These are phyloP conservation scores for Zaprionus lachaisei DNA, from an alignment of 1,140 invertebrate genomes.

Conservation along the genomic window DNA sequence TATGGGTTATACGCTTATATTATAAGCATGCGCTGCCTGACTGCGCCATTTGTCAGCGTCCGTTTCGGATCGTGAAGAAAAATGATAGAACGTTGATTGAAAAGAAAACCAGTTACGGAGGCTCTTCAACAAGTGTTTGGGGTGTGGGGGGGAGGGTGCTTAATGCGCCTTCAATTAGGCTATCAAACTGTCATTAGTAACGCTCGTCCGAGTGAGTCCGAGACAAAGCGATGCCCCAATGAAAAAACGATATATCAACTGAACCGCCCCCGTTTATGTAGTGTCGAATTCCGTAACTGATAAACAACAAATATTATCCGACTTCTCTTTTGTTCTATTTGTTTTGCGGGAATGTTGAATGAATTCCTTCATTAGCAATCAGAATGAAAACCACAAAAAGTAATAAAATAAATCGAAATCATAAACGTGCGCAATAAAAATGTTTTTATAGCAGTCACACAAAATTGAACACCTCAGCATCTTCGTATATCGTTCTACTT, in stretches of 20 bases:
- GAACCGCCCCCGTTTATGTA: constrained; percentile 16
- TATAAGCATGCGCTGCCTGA: background rate
- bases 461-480: background rate
- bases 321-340: background rate
- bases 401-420: background rate
- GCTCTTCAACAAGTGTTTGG: constrained; percentile 25
- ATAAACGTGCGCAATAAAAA: background rate
- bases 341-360: background rate
- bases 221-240: constrained; percentile 28
- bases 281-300: background rate
- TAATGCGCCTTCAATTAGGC: constrained; percentile 57
- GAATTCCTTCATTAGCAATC: too few relatives aligned
- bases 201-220: background rate
- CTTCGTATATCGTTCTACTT: background rate
- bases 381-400: background rate
- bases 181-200: constrained; percentile 69
- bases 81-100: constrained; percentile 45
- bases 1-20: background rate
- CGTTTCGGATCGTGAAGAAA: constrained; percentile 29
- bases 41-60: constrained; percentile 38
- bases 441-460: background rate
- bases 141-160: constrained; percentile 4
- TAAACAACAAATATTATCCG: background rate
- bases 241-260: constrained; percentile 15
- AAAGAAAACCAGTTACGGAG: constrained; percentile 52